phyloP scores from a whole-genome alignment of 2,888 invertebrate genomes.

The Poecilobothrus nobilitatus region DNA sequence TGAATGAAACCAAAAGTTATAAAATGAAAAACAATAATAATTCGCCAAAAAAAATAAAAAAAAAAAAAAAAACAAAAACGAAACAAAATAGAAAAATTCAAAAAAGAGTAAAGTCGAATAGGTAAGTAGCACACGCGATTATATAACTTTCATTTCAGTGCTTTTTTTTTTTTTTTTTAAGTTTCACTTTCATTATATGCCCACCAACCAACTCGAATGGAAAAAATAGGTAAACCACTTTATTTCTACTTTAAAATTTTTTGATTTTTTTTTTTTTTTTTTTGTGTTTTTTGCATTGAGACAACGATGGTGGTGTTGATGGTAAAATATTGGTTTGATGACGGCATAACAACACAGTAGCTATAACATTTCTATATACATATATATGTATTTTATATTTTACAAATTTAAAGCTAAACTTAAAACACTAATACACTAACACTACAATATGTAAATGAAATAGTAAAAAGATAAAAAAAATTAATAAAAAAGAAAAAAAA shows the following conservation, averaged over 20 bases:
- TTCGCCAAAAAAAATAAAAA: not conserved
- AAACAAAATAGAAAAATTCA: not conserved
- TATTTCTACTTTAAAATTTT: not conserved
- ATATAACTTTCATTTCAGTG: constrained; percentile 7
- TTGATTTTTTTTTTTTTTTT: no score
- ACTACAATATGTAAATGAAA: no score
- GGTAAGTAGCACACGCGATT: constrained; percentile 5
- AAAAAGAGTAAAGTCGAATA: not conserved
- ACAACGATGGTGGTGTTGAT: not conserved
- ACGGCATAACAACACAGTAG: not conserved
- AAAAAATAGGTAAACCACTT: constrained; percentile 3
- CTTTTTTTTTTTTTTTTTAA: not conserved
- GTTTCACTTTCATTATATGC: constrained; percentile 11
- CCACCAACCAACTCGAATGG: constrained; percentile 5
- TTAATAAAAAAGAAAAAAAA: no score
- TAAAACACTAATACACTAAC: no score
- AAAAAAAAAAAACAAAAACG: not conserved
- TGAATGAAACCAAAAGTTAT: not conserved
- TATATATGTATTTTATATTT: no score
- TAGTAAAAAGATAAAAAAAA: no score
- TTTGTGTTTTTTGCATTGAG: no score
- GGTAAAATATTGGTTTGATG: not conserved
- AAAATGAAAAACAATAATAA: not conserved
- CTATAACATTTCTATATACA: not conserved
- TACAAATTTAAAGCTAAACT: no score